Percentiles rank a stretch among this genome's conserved stretches.
Conservation (phyloP, 1,140 invertebrate genomes). For the Saccostrea glomerata region DNA sequence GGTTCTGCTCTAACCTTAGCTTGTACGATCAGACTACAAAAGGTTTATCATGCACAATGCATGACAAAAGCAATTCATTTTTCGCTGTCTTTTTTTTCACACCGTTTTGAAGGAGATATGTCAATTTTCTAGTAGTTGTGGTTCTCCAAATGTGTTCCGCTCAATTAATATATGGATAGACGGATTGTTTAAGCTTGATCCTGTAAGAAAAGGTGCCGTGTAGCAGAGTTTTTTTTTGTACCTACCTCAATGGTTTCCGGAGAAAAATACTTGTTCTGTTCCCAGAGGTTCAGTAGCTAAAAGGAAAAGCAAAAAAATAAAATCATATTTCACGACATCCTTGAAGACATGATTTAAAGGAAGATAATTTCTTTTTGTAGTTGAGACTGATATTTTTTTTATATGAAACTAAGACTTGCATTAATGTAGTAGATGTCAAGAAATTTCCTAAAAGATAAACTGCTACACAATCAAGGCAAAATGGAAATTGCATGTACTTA, state of each 20-base stretch:
- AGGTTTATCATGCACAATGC: constrained; percentile 1
- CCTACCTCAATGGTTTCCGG: constrained; percentile 87
- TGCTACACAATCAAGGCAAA: too few relatives aligned
- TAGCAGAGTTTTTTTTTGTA: not conserved
- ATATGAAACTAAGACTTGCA: too few relatives aligned
- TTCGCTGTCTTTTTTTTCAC: constrained; percentile 1
- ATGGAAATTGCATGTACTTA: too few relatives aligned
- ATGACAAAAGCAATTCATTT: constrained; percentile 13
- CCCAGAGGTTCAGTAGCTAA: constrained; percentile 93
- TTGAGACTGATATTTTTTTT: too few relatives aligned
- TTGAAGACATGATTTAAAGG: too few relatives aligned
- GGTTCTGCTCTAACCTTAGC: not conserved
- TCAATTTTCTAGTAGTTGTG: constrained; percentile 17
- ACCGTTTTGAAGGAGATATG: constrained; percentile 4
- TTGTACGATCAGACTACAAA: not conserved
- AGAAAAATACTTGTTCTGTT: constrained; percentile 97
- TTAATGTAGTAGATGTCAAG: too few relatives aligned
- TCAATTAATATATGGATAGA: not conserved
- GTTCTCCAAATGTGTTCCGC: constrained; percentile 20
- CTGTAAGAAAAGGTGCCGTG: not conserved
- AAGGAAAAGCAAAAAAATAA: constrained; percentile 20
- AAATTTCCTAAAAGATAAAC: too few relatives aligned
- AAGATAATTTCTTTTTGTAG: not conserved
- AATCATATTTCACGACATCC: not conserved
- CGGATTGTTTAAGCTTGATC: not conserved